These are phyloP conservation scores for Acanthaster planci DNA, from an alignment of 35 echinoderm and acorn worm species.

Conservation along the genomic window DNA sequence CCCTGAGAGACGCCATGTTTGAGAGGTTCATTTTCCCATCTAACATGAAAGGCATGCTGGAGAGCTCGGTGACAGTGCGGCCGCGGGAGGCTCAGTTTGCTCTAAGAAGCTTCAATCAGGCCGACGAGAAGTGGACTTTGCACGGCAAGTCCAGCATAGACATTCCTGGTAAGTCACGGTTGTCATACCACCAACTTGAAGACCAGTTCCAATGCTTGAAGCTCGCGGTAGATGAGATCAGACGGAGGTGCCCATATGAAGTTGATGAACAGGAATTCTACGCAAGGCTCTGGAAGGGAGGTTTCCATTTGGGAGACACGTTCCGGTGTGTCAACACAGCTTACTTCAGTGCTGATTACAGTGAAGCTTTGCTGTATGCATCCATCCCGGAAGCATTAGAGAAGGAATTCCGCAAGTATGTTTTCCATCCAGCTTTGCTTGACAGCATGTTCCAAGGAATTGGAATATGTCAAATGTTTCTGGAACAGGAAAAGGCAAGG, in stretches of 20 bases:
- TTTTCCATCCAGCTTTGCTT: conserved; percentile 89
- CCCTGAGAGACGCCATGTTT: conserved; percentile 78
- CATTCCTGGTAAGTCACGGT: conserved; percentile 47
- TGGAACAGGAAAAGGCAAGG: conserved; percentile 76
- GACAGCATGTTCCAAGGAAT: conserved; percentile 90
- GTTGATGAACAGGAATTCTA: conserved; percentile 87
- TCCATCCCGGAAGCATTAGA: conserved; percentile 76
- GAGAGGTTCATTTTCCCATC: conserved; percentile 91
- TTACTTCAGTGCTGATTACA: conserved; percentile 90
- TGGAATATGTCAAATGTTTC: conserved; percentile 87
- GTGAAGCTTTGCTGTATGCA: conserved; percentile 81
- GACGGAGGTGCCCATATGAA: conserved; percentile 80
- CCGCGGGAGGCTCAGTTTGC: conserved; percentile 77
- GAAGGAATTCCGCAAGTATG: conserved; percentile 75
- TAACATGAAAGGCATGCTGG: conserved; percentile 61
- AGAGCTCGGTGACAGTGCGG: conserved; percentile 67
- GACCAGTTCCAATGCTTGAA: conserved; percentile 64
- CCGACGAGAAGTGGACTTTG: conserved; percentile 66
- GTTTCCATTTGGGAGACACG: conserved; percentile 85
- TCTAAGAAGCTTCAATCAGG: conserved; percentile 75
- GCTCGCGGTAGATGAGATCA: conserved; percentile 86
- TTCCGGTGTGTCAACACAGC: conserved; percentile 80
- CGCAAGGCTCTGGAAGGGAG: conserved; percentile 73
- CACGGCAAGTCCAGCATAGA: conserved; percentile 84
- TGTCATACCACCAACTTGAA: conserved; percentile 75